Conservation (phyloP, 1,140 invertebrate species). For the Samia ricini region DNA sequence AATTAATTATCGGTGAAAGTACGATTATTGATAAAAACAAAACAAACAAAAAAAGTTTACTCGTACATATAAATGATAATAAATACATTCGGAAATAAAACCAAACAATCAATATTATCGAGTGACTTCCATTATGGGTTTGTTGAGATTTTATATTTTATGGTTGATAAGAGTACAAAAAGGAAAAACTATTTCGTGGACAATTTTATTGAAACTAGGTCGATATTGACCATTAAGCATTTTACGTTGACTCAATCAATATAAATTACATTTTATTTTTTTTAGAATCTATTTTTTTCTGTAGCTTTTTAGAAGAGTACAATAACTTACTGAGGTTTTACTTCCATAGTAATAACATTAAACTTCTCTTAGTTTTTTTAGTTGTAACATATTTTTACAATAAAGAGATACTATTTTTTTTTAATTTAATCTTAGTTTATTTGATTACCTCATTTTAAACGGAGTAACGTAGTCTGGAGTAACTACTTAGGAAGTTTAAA, state of each 20-base stretch:
- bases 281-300: no score
- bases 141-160: conserved; percentile 14
- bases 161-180: conserved; percentile 28
- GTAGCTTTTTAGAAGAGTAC: no score
- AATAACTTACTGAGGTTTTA: no score
- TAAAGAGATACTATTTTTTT: no score
- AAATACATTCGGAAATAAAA: neutral
- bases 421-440: no score
- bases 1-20: conserved; percentile 1
- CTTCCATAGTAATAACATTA: no score
- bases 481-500: no score
- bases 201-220: conserved; percentile 43
- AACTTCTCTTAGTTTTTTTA: no score
- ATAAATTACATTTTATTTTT: neutral
- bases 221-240: conserved; percentile 33
- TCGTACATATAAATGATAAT: neutral
- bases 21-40: neutral
- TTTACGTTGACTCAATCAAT: conserved; percentile 37
- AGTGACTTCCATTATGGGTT: neutral
- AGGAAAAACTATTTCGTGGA: conserved; percentile 37
- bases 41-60: neutral
- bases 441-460: no score
- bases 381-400: no score
- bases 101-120: neutral
- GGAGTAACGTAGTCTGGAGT: no score